phyloP scores from a whole-genome alignment of 2,888 invertebrate genomes.

The Bellardia bayeri region DNA sequence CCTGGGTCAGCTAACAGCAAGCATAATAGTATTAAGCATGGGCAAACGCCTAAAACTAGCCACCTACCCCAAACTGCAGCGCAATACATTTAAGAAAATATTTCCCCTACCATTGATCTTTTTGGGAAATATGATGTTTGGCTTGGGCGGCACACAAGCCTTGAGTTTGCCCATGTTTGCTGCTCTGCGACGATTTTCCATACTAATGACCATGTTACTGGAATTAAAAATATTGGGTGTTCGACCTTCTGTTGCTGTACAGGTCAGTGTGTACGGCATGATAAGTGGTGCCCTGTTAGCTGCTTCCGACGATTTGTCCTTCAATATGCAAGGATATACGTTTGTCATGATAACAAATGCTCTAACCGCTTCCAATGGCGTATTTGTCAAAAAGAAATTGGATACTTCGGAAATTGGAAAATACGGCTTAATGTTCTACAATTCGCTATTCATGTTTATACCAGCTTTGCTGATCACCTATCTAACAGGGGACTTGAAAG shows the following conservation, averaged over 20 bases:
- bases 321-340: constrained; percentile 94
- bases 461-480: constrained; percentile 90
- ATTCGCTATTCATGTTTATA: constrained; percentile 94
- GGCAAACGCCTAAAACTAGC: constrained; percentile 90
- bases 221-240: constrained; percentile 94
- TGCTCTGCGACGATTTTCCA: constrained; percentile 97
- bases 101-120: constrained; percentile 98
- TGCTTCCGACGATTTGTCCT: constrained; percentile 96
- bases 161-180: constrained; percentile 99
- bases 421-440: constrained; percentile 96
- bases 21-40: constrained; percentile 91
- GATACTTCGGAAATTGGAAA: constrained; percentile 97
- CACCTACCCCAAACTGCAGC: constrained; percentile 90
- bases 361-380: constrained; percentile 98
- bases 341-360: constrained; percentile 96
- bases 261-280: constrained; percentile 97
- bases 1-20: constrained; percentile 95
- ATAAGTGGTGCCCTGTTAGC: constrained; percentile 96
- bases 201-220: constrained; percentile 98
- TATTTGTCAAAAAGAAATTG: constrained; percentile 98
- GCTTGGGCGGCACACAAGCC: constrained; percentile 98
- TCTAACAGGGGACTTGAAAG: constrained; percentile 90
- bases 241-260: constrained; percentile 90
- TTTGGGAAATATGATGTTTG: constrained; percentile 97
- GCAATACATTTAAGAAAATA: constrained; percentile 90